Conservation (phyloP, 2,113 vertebrate species). For the Tenebrosternarchus preto region DNA sequence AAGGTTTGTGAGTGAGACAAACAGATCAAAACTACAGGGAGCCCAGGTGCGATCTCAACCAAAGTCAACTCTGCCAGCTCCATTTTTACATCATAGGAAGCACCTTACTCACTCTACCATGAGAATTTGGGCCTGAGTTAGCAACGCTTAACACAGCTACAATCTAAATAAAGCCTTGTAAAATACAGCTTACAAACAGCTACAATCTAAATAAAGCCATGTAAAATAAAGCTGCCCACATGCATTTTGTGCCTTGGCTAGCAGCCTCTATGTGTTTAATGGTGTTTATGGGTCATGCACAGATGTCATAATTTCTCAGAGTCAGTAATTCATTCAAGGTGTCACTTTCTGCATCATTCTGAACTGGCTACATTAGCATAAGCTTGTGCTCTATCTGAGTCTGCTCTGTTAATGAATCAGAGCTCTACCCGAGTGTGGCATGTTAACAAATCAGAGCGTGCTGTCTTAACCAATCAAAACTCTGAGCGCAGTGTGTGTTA, state of each 20-base stretch:
- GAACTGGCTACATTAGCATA: not conserved
- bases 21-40: slow-evolving; percentile 47
- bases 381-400: not conserved
- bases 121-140: not conserved
- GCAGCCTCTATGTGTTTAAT: not conserved
- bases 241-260: not conserved
- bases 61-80: slow-evolving; percentile 32
- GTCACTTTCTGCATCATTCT: not conserved
- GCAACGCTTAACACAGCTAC: slow-evolving; percentile 27
- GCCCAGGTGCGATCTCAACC: slow-evolving; percentile 32
- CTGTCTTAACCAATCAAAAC: no score
- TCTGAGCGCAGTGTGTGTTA: no score
- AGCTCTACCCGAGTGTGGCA: no score
- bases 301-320: slow-evolving; percentile 4
- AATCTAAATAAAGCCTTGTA: slow-evolving; percentile 16
- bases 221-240: not conserved
- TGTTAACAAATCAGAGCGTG: no score
- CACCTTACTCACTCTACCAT: slow-evolving; percentile 24
- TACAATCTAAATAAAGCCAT: slow-evolving; percentile 21
- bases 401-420: no score
- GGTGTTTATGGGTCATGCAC: not conserved
- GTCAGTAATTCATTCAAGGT: slow-evolving; percentile 11
- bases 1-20: slow-evolving; percentile 39
- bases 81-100: slow-evolving; percentile 46
- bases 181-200: slow-evolving; percentile 4